Evolutionary conservation across 2,888 invertebrate species (phyloP), one percentile per base, ranked within the genome.

Genomic region (Prostheceraeus crozeri): DNA sequence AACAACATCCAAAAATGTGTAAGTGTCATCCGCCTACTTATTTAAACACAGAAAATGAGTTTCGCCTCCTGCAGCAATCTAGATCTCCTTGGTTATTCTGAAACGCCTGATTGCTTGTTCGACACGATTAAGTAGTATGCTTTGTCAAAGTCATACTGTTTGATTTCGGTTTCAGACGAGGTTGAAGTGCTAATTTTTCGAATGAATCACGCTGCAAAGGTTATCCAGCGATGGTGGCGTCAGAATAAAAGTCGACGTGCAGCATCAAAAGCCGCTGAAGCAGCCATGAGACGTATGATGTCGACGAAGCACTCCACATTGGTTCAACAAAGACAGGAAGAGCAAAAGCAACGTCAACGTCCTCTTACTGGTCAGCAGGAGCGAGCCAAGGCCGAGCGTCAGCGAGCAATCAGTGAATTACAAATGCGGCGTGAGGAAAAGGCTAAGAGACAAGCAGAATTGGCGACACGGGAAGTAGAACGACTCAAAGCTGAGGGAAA

Each of bases 181-280:
- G n/a, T n/a, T n/a, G n/a, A n/a, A n/a, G n/a, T n/a, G n/a, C n/a
- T n/a, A n/a, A n/a, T n/a, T n/a, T n/a, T n/a, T n/a, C n/a, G n/a
- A n/a, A n/a, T n/a, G n/a, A 65, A 72, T 40, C 64, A 63, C 62
- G 69, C 73, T 14, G 74, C 74, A 28, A 66, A 65, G 1, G 68
- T 67, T 58, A 72, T 74, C 30, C 75, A 74, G 66, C 63, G 67
- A n/a, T 73, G 72, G 69, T 74, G 65, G 57, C 64, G 70, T 40
- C 64, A 68, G 19, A 69, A 71, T 57, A 59, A 52, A 36, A 64
- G 59, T 14, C 59, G 68, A 25, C 59, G 63, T 31, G 66, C 63
- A 35, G 68, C 69, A 0, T 53, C n/a, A n/a, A 14, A 58, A 16
- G 35, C 51, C 8, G 71, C 70, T 3, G 63, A 69, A 57, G 72